Base-by-base conservation (phyloP, 2,888 invertebrate species). In the Hirtodrosophila cameraria region DNA sequence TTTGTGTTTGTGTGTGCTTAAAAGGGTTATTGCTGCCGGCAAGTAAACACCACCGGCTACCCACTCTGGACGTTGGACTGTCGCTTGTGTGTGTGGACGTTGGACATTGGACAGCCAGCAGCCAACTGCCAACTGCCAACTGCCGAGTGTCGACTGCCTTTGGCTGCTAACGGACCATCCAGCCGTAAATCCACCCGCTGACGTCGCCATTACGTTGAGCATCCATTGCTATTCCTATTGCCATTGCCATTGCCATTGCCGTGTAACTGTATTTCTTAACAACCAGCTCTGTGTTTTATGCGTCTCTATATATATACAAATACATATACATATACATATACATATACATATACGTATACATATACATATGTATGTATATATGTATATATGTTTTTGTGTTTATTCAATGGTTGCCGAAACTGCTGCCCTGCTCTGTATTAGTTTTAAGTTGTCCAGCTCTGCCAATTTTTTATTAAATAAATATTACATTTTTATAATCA, bases 11-110 rank as follows among this genome's bases (percentile, higher is more conserved):
- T 60, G 61, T 25, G 35, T 16, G 20, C 31, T 30, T 63, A 76
- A 75, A 89, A 88, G 88, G 89, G 88, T 88, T 88, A 88, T 85
- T 88, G 84, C 88, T 76, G 78, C 60, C 76, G 80, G 86, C 83
- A 70, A 79, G 64, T 74, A 89, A 88, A 87, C 87, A 88, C 88
- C 89, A 88, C 88, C 87, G 84, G 86, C 87, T 75, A 75, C 72
- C 67, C 82, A 46, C 64, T 50, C 35, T 30, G 39, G 38, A 27
- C 36, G 3, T 15, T 53, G 41, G 50, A 58, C 62, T 39, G 23
- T 23, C 7, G 23, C 6, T 23, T 23, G 59, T 57, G 45, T 23
- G 59, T 57, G 45, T 54, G 71, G 70, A 70, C 70, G 60, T 25
- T 53, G 71, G 71, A 63, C 72, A 60, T 11, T 33, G 18, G 35